Percentiles rank a stretch among this genome's conserved stretches.
Evolutionary conservation across 2,888 invertebrate genomes (phyloP).

Genomic region (Venusia cambrica): DNA sequence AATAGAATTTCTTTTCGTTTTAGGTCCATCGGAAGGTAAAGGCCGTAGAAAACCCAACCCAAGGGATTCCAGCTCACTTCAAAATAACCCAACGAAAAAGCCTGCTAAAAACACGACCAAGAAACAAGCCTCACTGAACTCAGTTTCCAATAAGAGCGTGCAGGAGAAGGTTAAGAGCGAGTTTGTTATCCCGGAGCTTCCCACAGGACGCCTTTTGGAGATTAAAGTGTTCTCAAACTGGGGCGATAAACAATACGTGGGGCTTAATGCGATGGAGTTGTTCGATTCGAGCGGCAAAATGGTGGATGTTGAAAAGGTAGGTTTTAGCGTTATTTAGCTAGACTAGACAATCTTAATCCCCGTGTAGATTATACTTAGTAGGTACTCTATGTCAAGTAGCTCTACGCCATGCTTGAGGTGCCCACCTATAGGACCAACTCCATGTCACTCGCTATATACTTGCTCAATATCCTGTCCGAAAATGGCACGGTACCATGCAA

Average conservation of each 20-base stretch:
- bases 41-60: slow-evolving; percentile 35
- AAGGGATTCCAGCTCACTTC: slow-evolving; percentile 38
- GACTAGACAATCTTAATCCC: too few relatives aligned
- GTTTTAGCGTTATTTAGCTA: too few relatives aligned
- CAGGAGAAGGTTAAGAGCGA: slow-evolving; percentile 58
- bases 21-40: slow-evolving; percentile 43
- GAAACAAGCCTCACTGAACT: slow-evolving; percentile 44
- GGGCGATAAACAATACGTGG: slow-evolving; percentile 90
- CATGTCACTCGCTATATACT: too few relatives aligned
- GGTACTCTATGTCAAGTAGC: too few relatives aligned
- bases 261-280: slow-evolving; percentile 89
- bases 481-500: too few relatives aligned
- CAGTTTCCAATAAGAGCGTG: slow-evolving; percentile 40
- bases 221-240: slow-evolving; percentile 87
- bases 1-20: slow-evolving; percentile 21
- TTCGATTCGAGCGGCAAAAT: slow-evolving; percentile 83
- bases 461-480: too few relatives aligned
- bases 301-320: slow-evolving; percentile 82
- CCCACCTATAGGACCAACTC: too few relatives aligned
- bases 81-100: slow-evolving; percentile 36
- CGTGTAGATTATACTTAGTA: too few relatives aligned
- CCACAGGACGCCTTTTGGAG: slow-evolving; percentile 83
- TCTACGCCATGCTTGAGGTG: too few relatives aligned
- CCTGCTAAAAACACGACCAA: slow-evolving; percentile 42
- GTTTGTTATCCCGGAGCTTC: slow-evolving; percentile 89